Conservation (phyloP, 2,113 vertebrate genomes). For the Hassar affinis region DNA sequence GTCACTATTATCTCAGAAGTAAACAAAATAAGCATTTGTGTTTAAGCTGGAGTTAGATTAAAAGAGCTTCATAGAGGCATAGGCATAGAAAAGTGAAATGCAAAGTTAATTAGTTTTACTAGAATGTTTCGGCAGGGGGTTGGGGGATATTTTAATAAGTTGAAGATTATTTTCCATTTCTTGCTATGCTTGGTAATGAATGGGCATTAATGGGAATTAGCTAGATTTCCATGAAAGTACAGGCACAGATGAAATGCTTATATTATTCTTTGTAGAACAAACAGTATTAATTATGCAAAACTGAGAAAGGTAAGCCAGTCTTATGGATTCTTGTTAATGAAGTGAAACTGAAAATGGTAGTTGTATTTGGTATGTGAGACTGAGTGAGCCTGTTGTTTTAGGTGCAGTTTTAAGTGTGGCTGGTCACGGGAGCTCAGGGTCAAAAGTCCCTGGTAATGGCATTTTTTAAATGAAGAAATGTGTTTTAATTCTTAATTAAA, state of each 20-base stretch:
- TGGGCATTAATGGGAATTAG: background rate
- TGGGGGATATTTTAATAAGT: background rate
- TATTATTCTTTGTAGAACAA: background rate
- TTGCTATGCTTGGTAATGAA: background rate
- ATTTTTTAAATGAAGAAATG: background rate
- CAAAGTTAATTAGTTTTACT: background rate
- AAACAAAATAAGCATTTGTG: background rate
- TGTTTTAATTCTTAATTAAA: background rate
- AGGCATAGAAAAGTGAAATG: background rate
- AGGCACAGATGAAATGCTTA: background rate
- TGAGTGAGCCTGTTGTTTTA: background rate
- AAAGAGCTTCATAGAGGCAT: background rate
- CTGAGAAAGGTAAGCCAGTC: background rate
- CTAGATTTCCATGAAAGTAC: background rate
- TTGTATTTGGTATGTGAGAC: background rate
- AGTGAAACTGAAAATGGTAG: background rate
- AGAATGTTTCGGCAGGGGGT: background rate
- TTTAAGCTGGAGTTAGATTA: background rate
- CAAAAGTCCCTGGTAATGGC: constrained; percentile 51
- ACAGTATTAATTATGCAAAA: background rate
- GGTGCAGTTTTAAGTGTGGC: constrained; percentile 39
- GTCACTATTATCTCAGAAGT: background rate
- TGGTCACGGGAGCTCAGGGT: constrained; percentile 47
- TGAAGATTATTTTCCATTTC: background rate
- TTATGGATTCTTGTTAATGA: background rate